phyloP scores from a whole-genome alignment of 2,113 vertebrate genomes.

The Turdus rufiventris region DNA sequence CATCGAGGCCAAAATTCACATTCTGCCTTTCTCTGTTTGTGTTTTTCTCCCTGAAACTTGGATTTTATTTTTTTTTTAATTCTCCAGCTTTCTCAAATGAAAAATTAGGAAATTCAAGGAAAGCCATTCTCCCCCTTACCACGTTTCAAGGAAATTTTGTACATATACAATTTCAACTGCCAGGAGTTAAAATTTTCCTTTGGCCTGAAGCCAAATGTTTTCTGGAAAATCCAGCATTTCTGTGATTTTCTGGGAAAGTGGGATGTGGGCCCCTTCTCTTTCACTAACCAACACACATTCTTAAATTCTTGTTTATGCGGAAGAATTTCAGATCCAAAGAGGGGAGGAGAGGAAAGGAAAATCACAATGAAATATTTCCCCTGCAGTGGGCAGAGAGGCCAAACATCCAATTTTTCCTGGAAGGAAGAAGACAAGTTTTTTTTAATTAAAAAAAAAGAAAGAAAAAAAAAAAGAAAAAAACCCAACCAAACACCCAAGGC shows the following conservation, averaged over 20 bases:
- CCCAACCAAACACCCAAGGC: neutral
- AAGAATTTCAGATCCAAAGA: neutral
- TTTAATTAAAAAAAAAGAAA: neutral
- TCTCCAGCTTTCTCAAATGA: neutral
- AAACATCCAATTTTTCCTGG: neutral
- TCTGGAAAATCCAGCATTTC: neutral
- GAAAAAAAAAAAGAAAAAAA: no score
- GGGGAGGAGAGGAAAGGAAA: neutral
- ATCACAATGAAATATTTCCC: neutral
- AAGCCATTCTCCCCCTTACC: neutral
- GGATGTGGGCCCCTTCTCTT: neutral
- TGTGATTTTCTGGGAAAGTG: neutral
- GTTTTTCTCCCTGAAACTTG: constrained; percentile 11
- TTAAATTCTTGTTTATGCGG: rapidly evolving
- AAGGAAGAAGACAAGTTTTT: neutral
- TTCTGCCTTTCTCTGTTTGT: constrained; percentile 2
- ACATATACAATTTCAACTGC: neutral
- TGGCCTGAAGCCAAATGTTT: neutral
- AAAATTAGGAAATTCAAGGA: neutral
- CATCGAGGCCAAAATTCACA: neutral
- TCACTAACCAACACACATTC: neutral
- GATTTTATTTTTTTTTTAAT: neutral
- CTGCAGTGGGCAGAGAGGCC: neutral
- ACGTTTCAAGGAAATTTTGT: neutral
- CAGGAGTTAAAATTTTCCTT: neutral